Evolutionary conservation across 53 echinoderm and acorn worm genomes (phyloP).

Genomic region (Crossaster papposus): DNA sequence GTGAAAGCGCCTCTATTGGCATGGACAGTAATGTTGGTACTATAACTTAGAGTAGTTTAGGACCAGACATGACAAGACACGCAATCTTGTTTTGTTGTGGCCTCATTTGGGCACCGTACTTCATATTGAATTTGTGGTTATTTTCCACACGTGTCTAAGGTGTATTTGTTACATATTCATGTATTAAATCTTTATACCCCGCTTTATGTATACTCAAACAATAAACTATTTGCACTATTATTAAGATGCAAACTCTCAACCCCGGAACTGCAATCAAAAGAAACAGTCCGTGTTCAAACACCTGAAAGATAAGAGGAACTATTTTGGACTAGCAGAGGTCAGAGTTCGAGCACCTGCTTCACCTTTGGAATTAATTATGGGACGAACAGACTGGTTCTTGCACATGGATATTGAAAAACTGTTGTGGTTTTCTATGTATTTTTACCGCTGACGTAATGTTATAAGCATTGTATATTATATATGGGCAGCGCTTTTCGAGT

Average conservation of each 20-base stretch:
- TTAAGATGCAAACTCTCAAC: neutral
- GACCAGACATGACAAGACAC: neutral
- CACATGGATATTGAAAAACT: neutral
- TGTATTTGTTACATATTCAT: neutral
- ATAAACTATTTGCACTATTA: neutral
- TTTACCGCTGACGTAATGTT: too few species aligned
- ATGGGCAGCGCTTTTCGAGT: too few species aligned
- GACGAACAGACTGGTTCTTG: neutral
- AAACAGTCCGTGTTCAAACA: neutral
- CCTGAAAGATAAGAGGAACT: neutral
- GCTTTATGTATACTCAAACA: conserved; percentile 2
- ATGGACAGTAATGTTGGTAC: too few species aligned
- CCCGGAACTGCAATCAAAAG: neutral
- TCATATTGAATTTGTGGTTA: neutral
- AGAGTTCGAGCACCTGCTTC: neutral
- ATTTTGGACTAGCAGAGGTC: neutral
- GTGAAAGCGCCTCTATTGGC: too few species aligned
- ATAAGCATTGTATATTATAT: too few species aligned
- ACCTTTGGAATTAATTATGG: neutral
- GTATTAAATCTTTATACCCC: neutral
- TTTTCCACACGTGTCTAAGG: neutral
- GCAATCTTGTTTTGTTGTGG: neutral
- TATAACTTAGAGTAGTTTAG: too few species aligned
- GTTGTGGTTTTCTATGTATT: too few species aligned
- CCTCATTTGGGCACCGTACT: neutral